These are phyloP conservation scores for Prinia subflava DNA, from an alignment of 2,113 vertebrate genomes.

Conservation along the genomic window DNA sequence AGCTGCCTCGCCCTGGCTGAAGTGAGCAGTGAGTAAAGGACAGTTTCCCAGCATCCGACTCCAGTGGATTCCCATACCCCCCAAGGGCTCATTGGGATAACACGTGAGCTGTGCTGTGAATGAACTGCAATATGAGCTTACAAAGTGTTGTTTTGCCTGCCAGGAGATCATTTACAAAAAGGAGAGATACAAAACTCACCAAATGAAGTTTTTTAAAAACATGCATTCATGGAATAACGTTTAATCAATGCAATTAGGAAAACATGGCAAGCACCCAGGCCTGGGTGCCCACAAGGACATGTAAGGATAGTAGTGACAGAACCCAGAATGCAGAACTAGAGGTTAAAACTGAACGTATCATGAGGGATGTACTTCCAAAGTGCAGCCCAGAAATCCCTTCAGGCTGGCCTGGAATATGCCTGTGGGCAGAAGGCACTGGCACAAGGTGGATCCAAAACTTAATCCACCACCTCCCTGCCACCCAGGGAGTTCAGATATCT, in stretches of 20 bases:
- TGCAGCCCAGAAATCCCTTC: background rate
- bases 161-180: background rate
- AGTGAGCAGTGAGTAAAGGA: slow-evolving; percentile 7
- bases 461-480: background rate
- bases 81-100: background rate
- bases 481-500: background rate
- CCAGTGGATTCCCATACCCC: background rate
- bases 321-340: background rate
- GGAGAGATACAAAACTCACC: background rate
- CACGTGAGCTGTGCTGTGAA: background rate
- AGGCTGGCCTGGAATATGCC: background rate
- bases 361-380: background rate
- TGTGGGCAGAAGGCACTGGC: background rate
- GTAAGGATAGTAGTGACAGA: background rate
- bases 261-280: background rate
- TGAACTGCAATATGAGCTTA: background rate
- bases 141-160: background rate
- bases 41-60: background rate
- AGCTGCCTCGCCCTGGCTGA: background rate
- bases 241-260: background rate
- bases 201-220: background rate
- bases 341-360: background rate
- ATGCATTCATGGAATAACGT: background rate
- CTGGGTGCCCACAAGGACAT: background rate
- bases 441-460: background rate